Percentiles rank a stretch among this genome's conserved stretches.
phyloP scores from a whole-genome alignment of 2,888 invertebrate species.

The Eledone cirrhosa region DNA sequence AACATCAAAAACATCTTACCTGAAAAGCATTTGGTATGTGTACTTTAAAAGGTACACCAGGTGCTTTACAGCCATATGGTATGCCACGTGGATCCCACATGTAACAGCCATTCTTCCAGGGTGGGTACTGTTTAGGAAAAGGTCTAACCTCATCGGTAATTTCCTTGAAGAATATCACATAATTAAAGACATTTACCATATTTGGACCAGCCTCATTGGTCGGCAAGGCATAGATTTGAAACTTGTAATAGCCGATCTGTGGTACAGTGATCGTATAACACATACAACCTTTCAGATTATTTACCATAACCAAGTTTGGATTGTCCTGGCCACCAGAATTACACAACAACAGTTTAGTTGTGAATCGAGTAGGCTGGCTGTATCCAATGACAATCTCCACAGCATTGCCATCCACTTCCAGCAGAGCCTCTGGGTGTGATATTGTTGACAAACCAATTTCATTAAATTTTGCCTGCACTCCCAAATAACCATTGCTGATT shows the following conservation, averaged over 20 bases:
- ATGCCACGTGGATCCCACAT: conserved; percentile 51
- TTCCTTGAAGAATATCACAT: conserved; percentile 45
- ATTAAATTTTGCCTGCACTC: conserved; percentile 54
- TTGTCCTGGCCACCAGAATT: conserved; percentile 41
- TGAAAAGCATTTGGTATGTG: conserved; percentile 49
- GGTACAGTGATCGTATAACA: conserved; percentile 52
- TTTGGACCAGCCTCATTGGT: conserved; percentile 53
- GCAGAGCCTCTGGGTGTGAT: conserved; percentile 50
- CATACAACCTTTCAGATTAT: conserved; percentile 45
- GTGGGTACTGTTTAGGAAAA: conserved; percentile 56
- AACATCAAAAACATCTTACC: conserved; percentile 36
- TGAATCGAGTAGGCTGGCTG: conserved; percentile 43
- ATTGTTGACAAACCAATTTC: conserved; percentile 47
- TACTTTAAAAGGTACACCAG: conserved; percentile 47
- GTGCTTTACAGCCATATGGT: conserved; percentile 45
- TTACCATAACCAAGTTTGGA: conserved; percentile 48
- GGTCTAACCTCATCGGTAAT: conserved; percentile 44
- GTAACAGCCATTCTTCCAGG: conserved; percentile 56
- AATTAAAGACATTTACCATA: conserved; percentile 56
- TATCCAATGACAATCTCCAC: conserved; percentile 50
- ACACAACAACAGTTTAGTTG: conserved; percentile 46
- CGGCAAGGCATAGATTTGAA: conserved; percentile 57
- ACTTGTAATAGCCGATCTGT: conserved; percentile 53
- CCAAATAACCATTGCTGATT: conserved; percentile 55
- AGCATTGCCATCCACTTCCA: conserved; percentile 46